Base-by-base conservation (phyloP, 2,797 vertebrate species). In the Oryzias sinensis region DNA sequence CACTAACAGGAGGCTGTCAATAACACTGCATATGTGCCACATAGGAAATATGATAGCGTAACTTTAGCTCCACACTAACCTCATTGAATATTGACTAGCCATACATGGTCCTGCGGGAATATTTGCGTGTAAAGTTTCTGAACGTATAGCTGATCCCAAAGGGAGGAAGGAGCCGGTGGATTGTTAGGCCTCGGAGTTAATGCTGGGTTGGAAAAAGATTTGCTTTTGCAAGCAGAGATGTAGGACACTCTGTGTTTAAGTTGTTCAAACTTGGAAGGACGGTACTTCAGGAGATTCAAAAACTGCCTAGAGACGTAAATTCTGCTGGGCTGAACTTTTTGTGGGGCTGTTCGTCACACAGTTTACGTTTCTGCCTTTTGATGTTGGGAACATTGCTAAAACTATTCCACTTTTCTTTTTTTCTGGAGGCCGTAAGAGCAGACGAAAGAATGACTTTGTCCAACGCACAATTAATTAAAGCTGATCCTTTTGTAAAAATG, bases 41-140 rank as follows among this genome's bases (percentile, higher is more conserved):
- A 68, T 33, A 52, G 76, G 81, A 86, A 74, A 89, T 77, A 79
- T 55, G 79, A 88, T 76, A 72, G 65, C 45, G 82, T 80, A 86
- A 82, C 70, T 67, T 67, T 66, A 86, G 83, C 79, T 77, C 65
- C 56, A 64, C 68, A 50, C 63, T 81, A 77, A 82, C 68, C 71
- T 71, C 54, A 66, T 74, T 79, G 46, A 16, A 37, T 82, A 87
- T 85, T 66, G 81, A 72, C 67, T 81, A 42, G 79, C 78, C 46
- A 75, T 80, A 77, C 80, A 59, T 74, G 63, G 67, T 78, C 72
- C 77, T 77, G 71, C 67, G 64, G 55, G 58, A 49, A 51, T 65
- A 45, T 77, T 75, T 77, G 57, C 73, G 58, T 79, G 72, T 82
- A 55, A 65, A 57, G 75, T 87, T 78, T 76, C 81, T 70, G 52